Base-by-base conservation (phyloP, 2,888 invertebrate species). In the Diloba caeruleocephala region DNA sequence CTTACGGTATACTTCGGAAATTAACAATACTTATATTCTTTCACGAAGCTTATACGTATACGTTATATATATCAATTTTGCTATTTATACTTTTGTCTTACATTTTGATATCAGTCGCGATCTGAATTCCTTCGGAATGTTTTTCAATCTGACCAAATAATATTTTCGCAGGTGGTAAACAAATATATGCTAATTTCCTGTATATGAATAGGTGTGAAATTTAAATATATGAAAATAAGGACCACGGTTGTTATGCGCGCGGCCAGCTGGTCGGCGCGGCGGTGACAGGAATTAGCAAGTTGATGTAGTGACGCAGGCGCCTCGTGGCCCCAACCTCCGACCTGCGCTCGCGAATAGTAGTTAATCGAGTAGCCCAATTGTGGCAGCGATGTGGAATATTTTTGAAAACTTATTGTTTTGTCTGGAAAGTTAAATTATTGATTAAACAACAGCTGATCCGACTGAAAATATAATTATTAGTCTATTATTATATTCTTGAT, bases 251-350 rank as follows among this genome's bases (percentile, higher is more conserved):
- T 82, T 79, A 77, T 81, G 61, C 74, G 68, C 36, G 61, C 52
- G 59, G 57, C 70, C 76, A 78, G 71, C 78, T 79, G 81, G 71
- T 59, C 55, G 10, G n/a, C n/a, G n/a, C n/a, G n/a, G n/a, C n/a
- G 58, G 60, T 61, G 56, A 71, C 67, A 76, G 76, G 67, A 81
- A 81, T 82, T 83, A 79, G 78, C 78, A 77, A 76, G 76, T 78
- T 77, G 76, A 82, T 81, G 63, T 39, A 76, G 71, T 70, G 75
- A 76, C 71, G 75, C 62, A 69, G 65, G 51, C 59, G 52, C 46
- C 57, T 53, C 49, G 29, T 37, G 63, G 71, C 56, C 58, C 48
- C 59, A 76, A 81, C 81, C 84, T 81, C 59, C 73, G 82, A 83
- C 83, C 82, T 77, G 71, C 70, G 75, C 58, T 54, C 48, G 66